These are phyloP conservation scores for Xylophagus ater DNA, from an alignment of 2,888 invertebrate genomes.

Conservation along the genomic window DNA sequence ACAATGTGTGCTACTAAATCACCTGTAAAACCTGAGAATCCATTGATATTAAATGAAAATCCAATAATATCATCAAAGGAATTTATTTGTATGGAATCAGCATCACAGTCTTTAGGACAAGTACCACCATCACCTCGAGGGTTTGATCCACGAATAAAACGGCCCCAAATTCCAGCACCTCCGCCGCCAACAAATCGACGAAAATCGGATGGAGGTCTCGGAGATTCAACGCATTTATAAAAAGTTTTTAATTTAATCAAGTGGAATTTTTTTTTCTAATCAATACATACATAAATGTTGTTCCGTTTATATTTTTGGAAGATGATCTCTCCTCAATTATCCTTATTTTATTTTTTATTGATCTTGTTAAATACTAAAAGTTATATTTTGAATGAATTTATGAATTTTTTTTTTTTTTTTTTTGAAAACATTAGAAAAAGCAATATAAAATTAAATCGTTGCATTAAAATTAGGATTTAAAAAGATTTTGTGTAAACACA, in stretches of 20 bases:
- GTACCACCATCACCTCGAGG: constrained; percentile 20
- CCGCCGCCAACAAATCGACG: constrained; percentile 19
- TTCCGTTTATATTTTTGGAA: too few relatives aligned
- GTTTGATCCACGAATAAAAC: constrained; percentile 19
- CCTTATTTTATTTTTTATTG: too few relatives aligned
- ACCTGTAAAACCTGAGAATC: constrained; percentile 9
- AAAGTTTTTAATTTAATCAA: not conserved
- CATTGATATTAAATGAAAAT: constrained; percentile 12
- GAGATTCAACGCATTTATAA: constrained; percentile 19
- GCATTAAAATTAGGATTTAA: too few relatives aligned
- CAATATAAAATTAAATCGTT: too few relatives aligned
- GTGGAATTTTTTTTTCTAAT: too few relatives aligned
- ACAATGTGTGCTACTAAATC: constrained; percentile 7
- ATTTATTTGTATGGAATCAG: not conserved
- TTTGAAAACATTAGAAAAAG: too few relatives aligned
- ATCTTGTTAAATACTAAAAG: too few relatives aligned
- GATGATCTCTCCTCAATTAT: too few relatives aligned
- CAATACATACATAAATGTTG: too few relatives aligned
- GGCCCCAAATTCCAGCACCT: constrained; percentile 20
- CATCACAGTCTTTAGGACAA: constrained; percentile 10
- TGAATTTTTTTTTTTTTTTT: too few relatives aligned
- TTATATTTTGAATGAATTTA: too few relatives aligned
- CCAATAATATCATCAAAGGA: constrained; percentile 8
- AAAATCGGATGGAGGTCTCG: constrained; percentile 16
- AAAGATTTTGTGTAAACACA: too few relatives aligned